Conservation (phyloP, 92 coral and sea anemone genomes). For the Palythoa heliodiscus region DNA sequence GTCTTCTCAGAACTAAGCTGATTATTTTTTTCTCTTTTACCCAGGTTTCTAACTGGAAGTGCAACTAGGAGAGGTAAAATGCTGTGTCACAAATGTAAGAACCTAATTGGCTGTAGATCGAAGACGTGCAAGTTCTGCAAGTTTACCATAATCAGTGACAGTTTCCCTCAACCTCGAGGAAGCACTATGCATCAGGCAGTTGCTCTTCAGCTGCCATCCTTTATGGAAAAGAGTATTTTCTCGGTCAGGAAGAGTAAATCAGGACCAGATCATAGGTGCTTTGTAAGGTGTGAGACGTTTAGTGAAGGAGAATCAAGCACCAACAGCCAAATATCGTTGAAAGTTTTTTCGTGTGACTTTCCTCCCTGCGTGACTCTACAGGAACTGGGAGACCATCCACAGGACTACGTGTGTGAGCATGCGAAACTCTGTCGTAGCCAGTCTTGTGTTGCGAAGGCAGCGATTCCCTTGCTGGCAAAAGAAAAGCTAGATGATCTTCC, state of each 20-base stretch:
- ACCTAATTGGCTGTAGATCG: conserved; percentile 93
- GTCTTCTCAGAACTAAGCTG: not conserved
- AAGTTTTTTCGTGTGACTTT: conserved; percentile 69
- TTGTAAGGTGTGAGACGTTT: conserved; percentile 61
- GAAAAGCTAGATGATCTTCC: conserved; percentile 59
- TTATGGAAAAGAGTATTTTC: conserved; percentile 58
- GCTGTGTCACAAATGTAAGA: conserved; percentile 87
- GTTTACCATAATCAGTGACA: conserved; percentile 52
- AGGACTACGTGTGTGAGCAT: conserved; percentile 82
- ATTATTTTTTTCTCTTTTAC: not conserved
- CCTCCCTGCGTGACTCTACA: conserved; percentile 80
- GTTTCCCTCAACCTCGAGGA: conserved; percentile 48
- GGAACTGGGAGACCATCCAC: conserved; percentile 61
- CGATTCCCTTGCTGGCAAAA: conserved; percentile 54
- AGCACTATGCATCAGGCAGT: conserved; percentile 72
- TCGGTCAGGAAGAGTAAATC: conserved; percentile 82
- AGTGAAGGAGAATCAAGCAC: conserved; percentile 33
- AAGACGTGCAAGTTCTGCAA: conserved; percentile 93
- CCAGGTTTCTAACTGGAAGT: conserved; percentile 88
- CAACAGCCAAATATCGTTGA: not conserved
- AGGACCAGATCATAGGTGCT: conserved; percentile 94
- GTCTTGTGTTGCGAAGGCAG: conserved; percentile 55
- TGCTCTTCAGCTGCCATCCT: conserved; percentile 67
- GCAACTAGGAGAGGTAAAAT: conserved; percentile 97
- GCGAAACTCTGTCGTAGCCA: conserved; percentile 64